These are phyloP conservation scores for Trichechus manatus DNA, from an alignment of 2,113 vertebrate genomes.

Conservation along the genomic window DNA sequence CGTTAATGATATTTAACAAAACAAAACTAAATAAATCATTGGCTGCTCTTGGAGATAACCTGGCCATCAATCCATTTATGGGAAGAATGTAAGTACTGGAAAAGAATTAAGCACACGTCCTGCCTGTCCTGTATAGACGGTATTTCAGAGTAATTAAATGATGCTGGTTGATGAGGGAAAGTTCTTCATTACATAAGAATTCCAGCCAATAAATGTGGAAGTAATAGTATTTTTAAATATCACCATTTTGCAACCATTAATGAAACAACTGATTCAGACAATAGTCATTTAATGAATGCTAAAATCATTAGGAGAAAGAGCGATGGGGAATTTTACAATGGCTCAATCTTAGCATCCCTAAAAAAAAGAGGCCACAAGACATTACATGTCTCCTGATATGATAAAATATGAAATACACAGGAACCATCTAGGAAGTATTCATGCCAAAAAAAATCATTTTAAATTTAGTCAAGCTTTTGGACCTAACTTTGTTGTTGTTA, in stretches of 20 bases:
- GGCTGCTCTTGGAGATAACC: no score
- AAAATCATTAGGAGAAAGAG: not conserved
- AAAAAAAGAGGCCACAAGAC: not conserved
- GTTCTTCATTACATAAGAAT: not conserved
- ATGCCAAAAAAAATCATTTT: not conserved
- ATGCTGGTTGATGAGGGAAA: not conserved
- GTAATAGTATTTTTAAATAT: not conserved
- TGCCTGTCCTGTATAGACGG: not conserved
- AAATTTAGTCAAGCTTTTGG: not conserved
- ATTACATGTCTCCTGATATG: not conserved
- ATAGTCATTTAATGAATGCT: not conserved
- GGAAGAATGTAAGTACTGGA: not conserved
- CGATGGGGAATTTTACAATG: not conserved
- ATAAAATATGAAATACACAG: not conserved
- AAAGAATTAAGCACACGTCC: not conserved
- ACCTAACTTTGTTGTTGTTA: not conserved
- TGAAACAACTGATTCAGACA: not conserved
- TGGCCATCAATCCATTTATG: not conserved
- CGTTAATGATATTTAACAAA: not conserved
- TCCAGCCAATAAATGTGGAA: not conserved
- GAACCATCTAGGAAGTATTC: not conserved
- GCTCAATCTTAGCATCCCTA: not conserved
- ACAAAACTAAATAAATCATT: not conserved
- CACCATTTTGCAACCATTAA: not conserved
- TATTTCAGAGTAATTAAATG: not conserved